phyloP scores from a whole-genome alignment of 2,888 invertebrate genomes.

The Brenthis daphne region DNA sequence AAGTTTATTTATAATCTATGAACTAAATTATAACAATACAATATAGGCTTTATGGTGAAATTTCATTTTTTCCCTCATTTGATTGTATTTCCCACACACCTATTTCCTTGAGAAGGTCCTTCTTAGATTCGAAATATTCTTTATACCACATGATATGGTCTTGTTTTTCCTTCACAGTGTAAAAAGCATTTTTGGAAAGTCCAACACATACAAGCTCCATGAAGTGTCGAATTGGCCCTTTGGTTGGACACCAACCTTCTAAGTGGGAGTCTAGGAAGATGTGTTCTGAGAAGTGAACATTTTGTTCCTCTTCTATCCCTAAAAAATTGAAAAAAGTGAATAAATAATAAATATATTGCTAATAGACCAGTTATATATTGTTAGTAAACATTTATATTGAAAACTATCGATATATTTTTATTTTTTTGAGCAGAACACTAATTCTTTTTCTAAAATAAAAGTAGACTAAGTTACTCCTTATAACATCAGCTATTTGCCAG shows the following conservation, averaged over 20 bases:
- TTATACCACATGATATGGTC: slow-evolving; percentile 96
- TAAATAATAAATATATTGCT: background rate
- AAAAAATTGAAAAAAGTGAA: slow-evolving; percentile 17
- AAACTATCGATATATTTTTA: too few species aligned
- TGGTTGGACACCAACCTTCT: slow-evolving; percentile 93
- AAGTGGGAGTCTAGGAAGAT: slow-evolving; percentile 94
- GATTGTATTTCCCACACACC: slow-evolving; percentile 79
- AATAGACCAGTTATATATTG: too few species aligned
- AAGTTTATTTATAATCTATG: slow-evolving; percentile 29
- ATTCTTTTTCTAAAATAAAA: too few species aligned
- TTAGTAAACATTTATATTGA: too few species aligned
- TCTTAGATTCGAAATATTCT: slow-evolving; percentile 93
- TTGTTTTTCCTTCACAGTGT: slow-evolving; percentile 92
- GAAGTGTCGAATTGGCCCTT: slow-evolving; percentile 96
- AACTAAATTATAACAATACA: too few species aligned
- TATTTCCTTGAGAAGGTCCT: slow-evolving; percentile 85
- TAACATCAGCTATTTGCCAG: too few species aligned
- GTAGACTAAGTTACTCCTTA: too few species aligned
- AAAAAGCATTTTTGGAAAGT: slow-evolving; percentile 95
- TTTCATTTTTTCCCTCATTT: slow-evolving; percentile 39
- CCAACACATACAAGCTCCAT: slow-evolving; percentile 98
- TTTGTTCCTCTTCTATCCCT: slow-evolving; percentile 85
- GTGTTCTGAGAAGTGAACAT: slow-evolving; percentile 95
- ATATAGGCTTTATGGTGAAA: slow-evolving; percentile 40
- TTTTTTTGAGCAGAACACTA: too few species aligned